Evolutionary conservation across 1,140 invertebrate genomes (phyloP), one percentile per base, ranked within the genome.

Genomic region (Drosophila nasuta): DNA sequence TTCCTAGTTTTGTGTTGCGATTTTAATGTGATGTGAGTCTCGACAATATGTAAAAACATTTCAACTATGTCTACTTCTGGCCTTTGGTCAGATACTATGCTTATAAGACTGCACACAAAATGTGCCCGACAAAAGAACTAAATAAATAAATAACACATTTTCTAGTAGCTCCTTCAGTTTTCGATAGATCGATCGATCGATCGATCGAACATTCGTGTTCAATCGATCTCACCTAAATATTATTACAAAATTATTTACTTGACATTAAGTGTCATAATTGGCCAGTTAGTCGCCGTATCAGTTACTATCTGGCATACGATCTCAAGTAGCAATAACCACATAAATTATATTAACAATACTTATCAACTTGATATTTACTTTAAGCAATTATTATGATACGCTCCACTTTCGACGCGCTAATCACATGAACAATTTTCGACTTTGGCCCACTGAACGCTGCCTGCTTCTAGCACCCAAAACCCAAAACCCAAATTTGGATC

Each of bases 11-110:
- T 64, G 51, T 30, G 35, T 5, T 62, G 20, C 20, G 20, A 25
- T 30, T 25, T 64, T 54, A 54, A 10, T 71, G 30, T 48, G 11
- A 35, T 48, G 11, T 33, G 33, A 30, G 64, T 48, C 46, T 5
- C 28, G 78, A 65, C 78, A 75, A 67, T 85, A 81, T 83, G 77
- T 65, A 68, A 71, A 77, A 52, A 48, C 41, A 48, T 43, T 64
- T 46, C 35, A 49, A 69, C 51, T 45, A 38, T 38, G 49, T 38
- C 35, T 38, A 7, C 54, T 17, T 1, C 1, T 43, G 46, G 4
- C 54, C 70, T 73, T 52, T 67, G 28, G 11, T 45, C 48, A 33
- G 41, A 57, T 43, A n/a, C n/a, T n/a, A 64, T 45, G 25, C 41
- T n/a, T 15, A 25, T n/a, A 20, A 25, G 20, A 6, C 1, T 2